Base-by-base conservation (phyloP, 2,888 invertebrate genomes). In the Clepsis dumicolana region DNA sequence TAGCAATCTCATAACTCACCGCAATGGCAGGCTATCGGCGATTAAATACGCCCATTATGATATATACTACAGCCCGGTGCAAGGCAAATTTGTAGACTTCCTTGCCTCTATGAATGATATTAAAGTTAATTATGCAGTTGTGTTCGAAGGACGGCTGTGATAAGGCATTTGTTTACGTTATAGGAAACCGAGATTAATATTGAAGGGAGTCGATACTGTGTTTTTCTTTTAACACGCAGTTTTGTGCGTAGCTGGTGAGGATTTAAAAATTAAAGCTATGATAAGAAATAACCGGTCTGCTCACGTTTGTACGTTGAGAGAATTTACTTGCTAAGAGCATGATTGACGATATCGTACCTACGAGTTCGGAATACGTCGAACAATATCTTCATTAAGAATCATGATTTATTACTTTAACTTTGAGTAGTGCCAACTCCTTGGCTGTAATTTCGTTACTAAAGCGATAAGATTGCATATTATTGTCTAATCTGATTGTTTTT, bases 21-120 rank as follows among this genome's bases (percentile, higher is more conserved):
- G 56, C 63, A 68, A 68, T 68, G 38, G 10, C 57, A 68, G 62
- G 63, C 38, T 63, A 68, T 68, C 57, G 38, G 57, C 57, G 56
- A 68, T 63, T 63, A 56, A 63, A 63, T 38, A 50, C 56, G 29
- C 32, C 44, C 35, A 67, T 62, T 67, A 56, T 50, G 48, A 44
- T 61, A 61, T 61, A 61, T 32, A 38, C 38, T 53, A 53, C 16
- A 53, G 24, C n/a, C 24, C 53, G 61, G 61, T 66, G 48, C 67
- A 67, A 67, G 62, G 56, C 48, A n/a, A 56, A 62, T 56, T 44
- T 29, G 21, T 62, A 24, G 24, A 24, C 44, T 65, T 65, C 60
- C 60, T 56, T 29, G 44, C 41, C 16, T 41, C 12, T 10, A 44
- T 27, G 57, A 14, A 35, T n/a, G 7, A 38, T 21, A 32, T 5